A percentile compares a stretch with the other conserved stretches of the same genome.
Conservation (phyloP, 2,888 invertebrate genomes). For the Caenorhabditis sinica region DNA sequence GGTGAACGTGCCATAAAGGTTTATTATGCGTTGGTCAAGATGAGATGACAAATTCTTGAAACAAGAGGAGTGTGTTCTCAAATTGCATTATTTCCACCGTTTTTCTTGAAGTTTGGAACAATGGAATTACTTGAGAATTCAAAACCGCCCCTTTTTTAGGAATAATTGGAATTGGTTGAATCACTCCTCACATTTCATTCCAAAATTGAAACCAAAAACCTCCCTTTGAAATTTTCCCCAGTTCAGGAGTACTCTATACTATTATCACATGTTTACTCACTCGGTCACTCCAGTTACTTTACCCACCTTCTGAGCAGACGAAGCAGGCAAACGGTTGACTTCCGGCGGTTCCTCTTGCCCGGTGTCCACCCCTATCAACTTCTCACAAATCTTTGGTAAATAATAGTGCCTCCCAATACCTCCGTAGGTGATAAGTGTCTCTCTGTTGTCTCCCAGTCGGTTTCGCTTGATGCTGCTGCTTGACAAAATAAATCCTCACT, state of each 20-base stretch:
- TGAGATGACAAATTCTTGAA: slow-evolving; percentile 7
- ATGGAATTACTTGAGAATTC: slow-evolving; percentile 23
- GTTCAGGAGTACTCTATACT: background rate
- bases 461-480: slow-evolving; percentile 20
- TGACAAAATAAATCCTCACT: slow-evolving; percentile 44
- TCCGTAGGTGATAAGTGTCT: slow-evolving; percentile 56
- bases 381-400: slow-evolving; percentile 41
- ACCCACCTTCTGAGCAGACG: slow-evolving; percentile 22
- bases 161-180: slow-evolving; percentile 1
- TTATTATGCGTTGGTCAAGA: slow-evolving; percentile 55
- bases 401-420: slow-evolving; percentile 15
- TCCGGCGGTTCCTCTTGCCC: slow-evolving; percentile 4
- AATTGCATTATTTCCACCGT: slow-evolving; percentile 9
- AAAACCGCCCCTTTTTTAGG: background rate
- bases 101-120: slow-evolving; percentile 14
- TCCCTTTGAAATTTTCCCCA: background rate
- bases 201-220: too few relatives aligned
- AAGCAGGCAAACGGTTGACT: slow-evolving; percentile 24
- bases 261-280: slow-evolving; percentile 29
- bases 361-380: slow-evolving; percentile 19
- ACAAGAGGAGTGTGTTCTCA: slow-evolving; percentile 16
- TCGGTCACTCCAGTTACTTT: slow-evolving; percentile 34
- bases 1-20: slow-evolving; percentile 58
- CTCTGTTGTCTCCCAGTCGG: background rate
- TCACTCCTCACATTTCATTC: background rate